Base-by-base conservation (phyloP, 2,113 vertebrate species). In the Oncorhynchus clarkii region DNA sequence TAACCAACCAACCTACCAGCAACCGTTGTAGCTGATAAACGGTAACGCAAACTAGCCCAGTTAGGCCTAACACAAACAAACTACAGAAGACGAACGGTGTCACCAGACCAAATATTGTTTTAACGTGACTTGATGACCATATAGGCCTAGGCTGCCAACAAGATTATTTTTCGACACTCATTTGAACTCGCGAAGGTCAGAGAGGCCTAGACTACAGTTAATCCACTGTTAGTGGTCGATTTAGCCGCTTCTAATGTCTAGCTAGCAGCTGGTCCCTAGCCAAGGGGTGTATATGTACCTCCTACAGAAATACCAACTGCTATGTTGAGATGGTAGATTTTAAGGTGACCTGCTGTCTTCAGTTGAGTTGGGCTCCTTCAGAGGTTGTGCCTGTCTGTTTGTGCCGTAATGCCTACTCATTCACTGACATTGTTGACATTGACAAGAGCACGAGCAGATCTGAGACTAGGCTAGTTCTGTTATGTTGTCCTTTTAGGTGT, bases 271-370 rank as follows among this genome's bases (percentile, higher is more conserved):
- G 87, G 77, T 76, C 74, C 39, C 71, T 13, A 51, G 49, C 49
- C 49, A 51, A 48, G 34, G 34, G 8, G 78, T 78, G 85, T 93
- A 93, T 93, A 92, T 91, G 84, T 92, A 89, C 77, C 87, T 45
- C 20, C 2, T 83, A 81, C 85, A 86, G 45, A 88, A 88, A 90
- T 91, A 84, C 82, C 85, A 76, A 39, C 39, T 70, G 75, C 70
- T 70, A 45, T 48, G 49, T 60, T 69, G 39, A 76, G 65, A 78
- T 39, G 39, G 39, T 8, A 39, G 70, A 18, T 71, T 73, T 77
- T 71, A 48, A 45, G 62, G 13, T 67, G 77, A 65, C 80, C 39
- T 67, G 57, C 26, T 82, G 73, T 85, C 48, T 16, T 18, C 4
- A 27, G 26, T 39, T 22, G 20, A 39, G 31, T 57, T 73, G 70